Evolutionary conservation across 1,140 invertebrate species (phyloP).

Genomic region (Drosophila persimilis): DNA sequence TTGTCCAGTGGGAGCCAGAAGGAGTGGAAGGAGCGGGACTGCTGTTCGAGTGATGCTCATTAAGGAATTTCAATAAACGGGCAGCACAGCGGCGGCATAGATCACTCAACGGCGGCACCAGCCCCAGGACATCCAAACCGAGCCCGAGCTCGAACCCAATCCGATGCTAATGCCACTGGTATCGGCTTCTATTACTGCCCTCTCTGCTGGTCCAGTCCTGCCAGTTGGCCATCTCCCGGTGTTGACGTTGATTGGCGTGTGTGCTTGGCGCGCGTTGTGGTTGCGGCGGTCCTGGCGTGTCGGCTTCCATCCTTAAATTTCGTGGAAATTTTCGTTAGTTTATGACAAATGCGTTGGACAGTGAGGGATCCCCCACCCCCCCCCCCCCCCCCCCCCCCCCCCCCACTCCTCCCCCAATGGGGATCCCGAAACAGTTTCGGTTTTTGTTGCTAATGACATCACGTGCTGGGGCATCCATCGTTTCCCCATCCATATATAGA

Average conservation of each 20-base stretch:
- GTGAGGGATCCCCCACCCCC: conserved; percentile 10
- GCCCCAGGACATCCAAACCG: conserved; percentile 11
- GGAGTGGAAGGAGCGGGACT: too few species aligned
- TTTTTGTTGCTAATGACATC: conserved; percentile 72
- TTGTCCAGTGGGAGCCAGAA: too few species aligned
- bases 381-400: too few species aligned
- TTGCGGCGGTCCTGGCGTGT: conserved; percentile 50
- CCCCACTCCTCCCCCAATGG: not conserved
- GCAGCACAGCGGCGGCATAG: conserved; percentile 42
- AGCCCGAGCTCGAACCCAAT: conserved; percentile 1
- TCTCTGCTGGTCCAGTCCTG: not conserved
- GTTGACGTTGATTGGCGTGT: conserved; percentile 75
- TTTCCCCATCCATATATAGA: conserved; percentile 32
- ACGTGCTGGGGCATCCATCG: conserved; percentile 50
- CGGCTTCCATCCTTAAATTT: conserved; percentile 40
- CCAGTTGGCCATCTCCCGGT: conserved; percentile 38
- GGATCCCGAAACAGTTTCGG: conserved; percentile 14
- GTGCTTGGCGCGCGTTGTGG: conserved; percentile 62
- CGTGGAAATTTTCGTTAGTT: conserved; percentile 68
- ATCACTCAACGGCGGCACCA: conserved; percentile 45
- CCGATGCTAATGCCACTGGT: conserved; percentile 28
- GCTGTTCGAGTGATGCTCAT: conserved; percentile 58
- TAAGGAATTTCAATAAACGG: conserved; percentile 79
- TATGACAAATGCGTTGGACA: conserved; percentile 70
- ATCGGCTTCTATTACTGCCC: conserved; percentile 27